phyloP scores from a whole-genome alignment of 2,797 vertebrate species.

The Coregonus ussuriensis region DNA sequence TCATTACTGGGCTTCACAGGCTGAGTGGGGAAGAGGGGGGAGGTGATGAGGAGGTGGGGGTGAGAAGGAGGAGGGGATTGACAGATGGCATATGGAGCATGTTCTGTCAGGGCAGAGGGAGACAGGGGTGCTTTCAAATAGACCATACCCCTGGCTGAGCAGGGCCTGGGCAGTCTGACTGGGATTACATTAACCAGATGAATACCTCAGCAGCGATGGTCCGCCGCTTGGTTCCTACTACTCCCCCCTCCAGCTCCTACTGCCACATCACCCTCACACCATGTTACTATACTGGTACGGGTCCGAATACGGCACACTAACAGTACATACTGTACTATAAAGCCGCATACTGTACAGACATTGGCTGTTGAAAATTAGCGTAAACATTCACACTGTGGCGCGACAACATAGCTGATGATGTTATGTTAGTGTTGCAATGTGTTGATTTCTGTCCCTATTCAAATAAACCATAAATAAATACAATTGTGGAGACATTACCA shows the following conservation, averaged over 20 bases:
- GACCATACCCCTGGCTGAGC: conserved; percentile 37
- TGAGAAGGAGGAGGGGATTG: conserved; percentile 29
- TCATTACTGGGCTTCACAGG: conserved; percentile 42
- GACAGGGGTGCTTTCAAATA: conserved; percentile 53
- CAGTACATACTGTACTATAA: neutral
- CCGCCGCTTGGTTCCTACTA: too few relatives aligned
- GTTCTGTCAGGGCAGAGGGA: conserved; percentile 30
- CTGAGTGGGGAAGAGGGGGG: neutral
- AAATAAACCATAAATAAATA: neutral
- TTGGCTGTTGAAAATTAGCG: too few relatives aligned
- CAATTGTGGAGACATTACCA: neutral
- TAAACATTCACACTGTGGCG: neutral
- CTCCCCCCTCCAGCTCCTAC: conserved; percentile 2
- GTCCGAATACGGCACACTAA: neutral
- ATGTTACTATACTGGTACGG: too few relatives aligned
- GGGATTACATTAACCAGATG: conserved; percentile 59
- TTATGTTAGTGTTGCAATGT: neutral
- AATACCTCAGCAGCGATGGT: conserved; percentile 37
- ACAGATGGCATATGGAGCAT: conserved; percentile 63
- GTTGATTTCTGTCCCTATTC: neutral
- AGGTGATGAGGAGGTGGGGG: neutral
- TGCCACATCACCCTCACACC: conserved; percentile 1
- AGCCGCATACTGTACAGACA: neutral
- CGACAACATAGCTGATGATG: neutral
- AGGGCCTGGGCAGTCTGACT: conserved; percentile 36